Conservation (phyloP, 2,113 vertebrate genomes). For the Anhinga rufa region DNA sequence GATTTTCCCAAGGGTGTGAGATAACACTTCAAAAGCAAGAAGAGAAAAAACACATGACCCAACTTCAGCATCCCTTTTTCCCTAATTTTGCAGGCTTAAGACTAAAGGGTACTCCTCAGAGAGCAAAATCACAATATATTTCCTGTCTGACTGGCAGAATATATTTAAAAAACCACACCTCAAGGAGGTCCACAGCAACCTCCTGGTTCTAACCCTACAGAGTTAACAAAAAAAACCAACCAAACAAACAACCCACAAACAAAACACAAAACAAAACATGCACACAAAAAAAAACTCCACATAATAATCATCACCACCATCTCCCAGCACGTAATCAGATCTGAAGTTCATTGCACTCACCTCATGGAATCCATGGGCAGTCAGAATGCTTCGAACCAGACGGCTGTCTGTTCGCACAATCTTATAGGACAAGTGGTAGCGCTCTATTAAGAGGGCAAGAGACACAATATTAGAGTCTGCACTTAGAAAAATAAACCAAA, state of each 20-base stretch:
- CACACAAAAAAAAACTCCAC: background rate
- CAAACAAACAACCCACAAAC: background rate
- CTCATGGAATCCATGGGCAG: slow-evolving; percentile 94
- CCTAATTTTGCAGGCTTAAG: background rate
- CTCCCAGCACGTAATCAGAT: background rate
- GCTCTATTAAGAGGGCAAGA: slow-evolving; percentile 73
- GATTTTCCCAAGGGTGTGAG: background rate
- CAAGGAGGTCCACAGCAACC: background rate
- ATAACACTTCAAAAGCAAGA: background rate
- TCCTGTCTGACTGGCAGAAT: background rate
- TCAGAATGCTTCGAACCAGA: slow-evolving; percentile 87
- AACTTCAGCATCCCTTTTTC: background rate
- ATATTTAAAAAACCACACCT: background rate
- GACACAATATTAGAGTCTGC: background rate
- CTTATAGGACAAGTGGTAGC: slow-evolving; percentile 90
- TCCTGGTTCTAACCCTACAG: background rate
- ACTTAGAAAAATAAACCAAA: background rate
- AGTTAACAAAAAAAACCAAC: too few species aligned
- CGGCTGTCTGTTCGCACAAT: slow-evolving; percentile 95
- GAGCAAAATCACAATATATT: background rate
- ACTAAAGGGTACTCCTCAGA: background rate
- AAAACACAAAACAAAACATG: background rate
- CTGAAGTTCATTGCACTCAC: slow-evolving; percentile 54
- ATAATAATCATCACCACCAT: background rate
- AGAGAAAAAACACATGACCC: background rate